Evolutionary conservation across 2,113 vertebrate genomes (phyloP), one percentile per base, ranked within the genome.

Genomic region (Pachyramphus minor): DNA sequence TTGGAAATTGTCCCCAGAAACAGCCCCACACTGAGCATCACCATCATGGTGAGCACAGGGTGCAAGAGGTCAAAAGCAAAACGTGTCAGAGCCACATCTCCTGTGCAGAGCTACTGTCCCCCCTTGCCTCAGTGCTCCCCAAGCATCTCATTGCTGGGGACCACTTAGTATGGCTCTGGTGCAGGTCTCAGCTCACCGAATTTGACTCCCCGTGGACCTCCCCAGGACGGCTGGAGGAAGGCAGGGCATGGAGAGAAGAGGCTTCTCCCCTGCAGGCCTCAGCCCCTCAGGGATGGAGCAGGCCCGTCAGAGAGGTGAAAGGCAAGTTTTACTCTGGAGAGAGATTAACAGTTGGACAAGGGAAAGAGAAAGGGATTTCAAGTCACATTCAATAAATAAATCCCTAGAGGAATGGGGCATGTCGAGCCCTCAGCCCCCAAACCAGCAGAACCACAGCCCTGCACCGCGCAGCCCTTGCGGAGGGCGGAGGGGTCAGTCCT

Each of bases 401-500:
- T 4, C 25, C 52, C 37, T 6, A 23, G 22, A 74, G 27, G 23
- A 39, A n/a, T 0, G 0, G 19, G 21, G 25, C n/a, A 55, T 14
- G 20, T 47, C 31, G 12, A 23, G 12, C 8, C 14, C 31, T 71
- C 30, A 33, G 8, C 6, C 72, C 31, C 20, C 39, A 31, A 2
- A 33, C 2, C 41, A 24, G 77, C 24, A 15, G 11, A 35, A 22
- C 3, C 72, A 19, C 58, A 75, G 47, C 25, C n/a, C 52, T 67
- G 2, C 8, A 4, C 23, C 62, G 6, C 2, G 0, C 21, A 19
- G 25, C 41, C 31, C 60, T 12, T 6, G 6, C 2, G 1, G 17
- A 64, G 21, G 17, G 18, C 6, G 12, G 35, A 16, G 35, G 28
- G 58, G 11, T 5, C 33, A 35, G 4, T 5, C 27, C 30, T 68